A percentile compares a stretch with the other conserved stretches of the same genome.
phyloP scores from a whole-genome alignment of 2,113 vertebrate species.

The Coracopsis vasa region DNA sequence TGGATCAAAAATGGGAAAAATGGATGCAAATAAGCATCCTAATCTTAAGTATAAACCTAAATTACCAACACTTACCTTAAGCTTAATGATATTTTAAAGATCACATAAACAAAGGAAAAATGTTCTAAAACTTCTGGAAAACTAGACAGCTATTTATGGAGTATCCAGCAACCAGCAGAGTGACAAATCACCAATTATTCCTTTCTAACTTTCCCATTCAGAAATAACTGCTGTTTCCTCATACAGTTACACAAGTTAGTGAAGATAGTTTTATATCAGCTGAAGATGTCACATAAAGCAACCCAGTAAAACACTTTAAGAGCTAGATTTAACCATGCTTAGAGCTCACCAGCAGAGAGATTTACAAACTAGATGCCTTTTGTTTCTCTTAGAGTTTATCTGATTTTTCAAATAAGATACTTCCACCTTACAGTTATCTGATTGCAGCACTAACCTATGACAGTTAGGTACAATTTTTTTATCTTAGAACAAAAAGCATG shows the following conservation, averaged over 20 bases:
- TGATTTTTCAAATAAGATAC: not conserved
- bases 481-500: not conserved
- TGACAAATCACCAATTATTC: not conserved
- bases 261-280: not conserved
- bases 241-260: not conserved
- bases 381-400: not conserved
- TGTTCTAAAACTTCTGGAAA: not conserved
- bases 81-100: not conserved
- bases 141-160: not conserved
- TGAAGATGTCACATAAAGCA: not conserved
- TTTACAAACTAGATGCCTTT: not conserved
- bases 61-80: not conserved
- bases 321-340: not conserved
- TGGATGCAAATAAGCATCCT: not conserved
- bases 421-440: not conserved
- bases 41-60: not conserved
- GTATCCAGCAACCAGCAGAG: not conserved
- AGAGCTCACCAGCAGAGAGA: not conserved
- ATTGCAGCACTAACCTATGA: not conserved
- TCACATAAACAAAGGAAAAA: not conserved
- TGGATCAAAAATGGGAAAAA: not conserved
- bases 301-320: not conserved
- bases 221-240: not conserved
- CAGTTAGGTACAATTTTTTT: not conserved
- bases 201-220: not conserved